Percentiles rank a stretch among this genome's conserved stretches.
These are phyloP conservation scores for Falco columbarius DNA, from an alignment of 2,797 vertebrate species.

Conservation along the genomic window DNA sequence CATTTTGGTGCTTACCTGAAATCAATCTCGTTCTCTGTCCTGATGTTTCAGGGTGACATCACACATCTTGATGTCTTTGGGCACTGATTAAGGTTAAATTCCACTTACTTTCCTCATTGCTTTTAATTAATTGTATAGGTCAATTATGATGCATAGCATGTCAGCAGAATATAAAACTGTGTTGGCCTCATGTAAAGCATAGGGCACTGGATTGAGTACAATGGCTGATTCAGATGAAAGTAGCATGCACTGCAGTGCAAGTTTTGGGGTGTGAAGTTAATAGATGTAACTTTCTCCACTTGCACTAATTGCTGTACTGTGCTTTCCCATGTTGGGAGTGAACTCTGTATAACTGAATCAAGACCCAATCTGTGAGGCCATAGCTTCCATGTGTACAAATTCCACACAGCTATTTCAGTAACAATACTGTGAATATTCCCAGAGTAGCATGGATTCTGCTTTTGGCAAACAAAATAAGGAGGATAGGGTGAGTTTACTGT, in stretches of 20 bases:
- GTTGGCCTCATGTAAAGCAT: neutral
- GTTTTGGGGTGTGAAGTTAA: neutral
- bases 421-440: neutral
- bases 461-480: neutral
- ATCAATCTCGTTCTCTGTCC: neutral
- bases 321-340: neutral
- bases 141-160: slow-evolving; percentile 34
- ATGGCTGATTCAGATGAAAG: neutral
- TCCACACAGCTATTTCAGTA: neutral
- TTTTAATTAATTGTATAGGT: slow-evolving; percentile 64
- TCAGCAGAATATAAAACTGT: slow-evolving; percentile 43
- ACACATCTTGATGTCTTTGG: slow-evolving; percentile 23
- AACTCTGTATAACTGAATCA: neutral
- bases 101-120: slow-evolving; percentile 37
- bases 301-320: neutral
- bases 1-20: neutral
- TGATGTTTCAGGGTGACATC: slow-evolving; percentile 36
- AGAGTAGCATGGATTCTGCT: neutral
- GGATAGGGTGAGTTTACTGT: neutral
- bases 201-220: neutral
- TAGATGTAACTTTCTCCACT: neutral
- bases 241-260: neutral
- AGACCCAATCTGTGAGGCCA: neutral
- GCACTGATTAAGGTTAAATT: slow-evolving; percentile 60
- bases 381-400: neutral